These are phyloP conservation scores for Holothuria leucospilota DNA, from an alignment of 53 echinoderm and acorn worm genomes.

Conservation along the genomic window DNA sequence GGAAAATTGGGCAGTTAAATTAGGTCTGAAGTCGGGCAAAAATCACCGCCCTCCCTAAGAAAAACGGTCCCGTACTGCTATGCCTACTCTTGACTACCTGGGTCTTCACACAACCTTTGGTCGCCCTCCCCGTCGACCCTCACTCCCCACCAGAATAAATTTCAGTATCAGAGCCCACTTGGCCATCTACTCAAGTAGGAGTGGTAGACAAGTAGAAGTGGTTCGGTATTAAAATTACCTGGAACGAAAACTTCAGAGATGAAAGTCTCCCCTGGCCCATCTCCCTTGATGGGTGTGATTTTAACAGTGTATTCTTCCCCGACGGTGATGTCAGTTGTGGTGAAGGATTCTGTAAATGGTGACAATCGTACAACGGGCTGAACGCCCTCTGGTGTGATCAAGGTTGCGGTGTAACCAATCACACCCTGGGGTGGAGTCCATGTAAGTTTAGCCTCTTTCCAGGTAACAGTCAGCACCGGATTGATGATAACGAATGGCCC, in stretches of 20 bases:
- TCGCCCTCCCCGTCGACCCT: too few species aligned
- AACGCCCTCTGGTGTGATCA: background rate
- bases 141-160: too few species aligned
- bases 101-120: too few species aligned
- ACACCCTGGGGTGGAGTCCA: conserved; percentile 6
- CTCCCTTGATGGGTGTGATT: conserved; percentile 15
- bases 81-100: too few species aligned
- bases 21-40: too few species aligned
- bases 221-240: background rate
- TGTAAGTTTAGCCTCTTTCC: conserved; percentile 11
- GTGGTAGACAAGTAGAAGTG: too few species aligned
- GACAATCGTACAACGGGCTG: background rate
- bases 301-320: background rate
- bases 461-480: background rate
- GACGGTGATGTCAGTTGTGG: background rate
- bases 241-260: conserved; percentile 6
- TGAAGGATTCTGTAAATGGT: background rate
- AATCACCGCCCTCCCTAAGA: too few species aligned
- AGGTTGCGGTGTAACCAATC: background rate
- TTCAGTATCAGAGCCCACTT: too few species aligned
- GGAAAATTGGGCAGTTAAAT: too few species aligned
- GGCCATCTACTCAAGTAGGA: too few species aligned
- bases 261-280: background rate
- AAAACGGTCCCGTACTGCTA: too few species aligned
- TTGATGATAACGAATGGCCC: background rate